Conservation (phyloP, 1,140 invertebrate species). For the Drosophila persimilis region DNA sequence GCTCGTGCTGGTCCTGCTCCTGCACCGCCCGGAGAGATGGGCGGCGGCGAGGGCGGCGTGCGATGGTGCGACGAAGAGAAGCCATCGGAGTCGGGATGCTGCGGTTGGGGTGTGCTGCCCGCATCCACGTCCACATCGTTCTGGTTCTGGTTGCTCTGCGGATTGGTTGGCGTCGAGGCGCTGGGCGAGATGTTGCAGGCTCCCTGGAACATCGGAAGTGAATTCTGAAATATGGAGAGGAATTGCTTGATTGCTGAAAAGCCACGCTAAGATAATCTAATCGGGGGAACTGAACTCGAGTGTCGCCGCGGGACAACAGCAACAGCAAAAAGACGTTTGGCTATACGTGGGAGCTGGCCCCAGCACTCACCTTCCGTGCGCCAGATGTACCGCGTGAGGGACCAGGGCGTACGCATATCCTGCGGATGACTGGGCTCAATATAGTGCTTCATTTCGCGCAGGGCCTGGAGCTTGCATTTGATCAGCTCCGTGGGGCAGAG, state of each 20-base stretch:
- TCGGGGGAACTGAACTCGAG: slow-evolving; percentile 22
- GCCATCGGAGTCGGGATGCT: slow-evolving; percentile 75
- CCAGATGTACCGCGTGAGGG: slow-evolving; percentile 75
- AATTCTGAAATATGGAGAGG: slow-evolving; percentile 54
- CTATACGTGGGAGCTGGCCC: no score
- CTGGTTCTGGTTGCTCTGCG: slow-evolving; percentile 79
- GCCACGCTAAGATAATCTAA: slow-evolving; percentile 47
- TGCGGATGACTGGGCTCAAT: slow-evolving; percentile 83
- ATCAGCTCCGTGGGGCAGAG: slow-evolving; percentile 98
- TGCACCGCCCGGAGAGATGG: slow-evolving; percentile 78
- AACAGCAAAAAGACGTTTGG: background rate
- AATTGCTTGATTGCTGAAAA: slow-evolving; percentile 24
- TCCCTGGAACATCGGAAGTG: slow-evolving; percentile 78
- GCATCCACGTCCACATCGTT: slow-evolving; percentile 83
- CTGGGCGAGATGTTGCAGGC: slow-evolving; percentile 79
- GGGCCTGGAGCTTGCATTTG: slow-evolving; percentile 98
- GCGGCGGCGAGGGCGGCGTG: slow-evolving; percentile 78
- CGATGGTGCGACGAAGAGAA: slow-evolving; percentile 78
- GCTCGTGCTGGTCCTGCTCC: slow-evolving; percentile 68
- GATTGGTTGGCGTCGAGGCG: slow-evolving; percentile 76
- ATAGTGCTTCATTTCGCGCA: slow-evolving; percentile 89
- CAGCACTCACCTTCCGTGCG: slow-evolving; percentile 82
- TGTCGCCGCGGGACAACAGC: slow-evolving; percentile 7
- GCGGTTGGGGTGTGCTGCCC: slow-evolving; percentile 71
- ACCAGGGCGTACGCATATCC: slow-evolving; percentile 68